Evolutionary conservation across 92 coral and sea anemone species (phyloP).

Genomic region (Epizoanthus scotinus): DNA sequence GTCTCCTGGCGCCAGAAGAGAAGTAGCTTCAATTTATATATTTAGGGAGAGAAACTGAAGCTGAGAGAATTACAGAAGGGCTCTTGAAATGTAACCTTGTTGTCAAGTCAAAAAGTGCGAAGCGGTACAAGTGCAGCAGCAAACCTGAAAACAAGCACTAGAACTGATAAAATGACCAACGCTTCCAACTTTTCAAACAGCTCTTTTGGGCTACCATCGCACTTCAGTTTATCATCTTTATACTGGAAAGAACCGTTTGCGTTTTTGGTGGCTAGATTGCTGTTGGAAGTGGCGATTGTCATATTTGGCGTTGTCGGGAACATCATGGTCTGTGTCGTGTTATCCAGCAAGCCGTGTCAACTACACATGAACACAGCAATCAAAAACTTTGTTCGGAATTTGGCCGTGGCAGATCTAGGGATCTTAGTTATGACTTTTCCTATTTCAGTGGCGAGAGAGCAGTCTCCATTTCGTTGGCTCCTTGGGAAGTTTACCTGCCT

Average conservation of each 20-base stretch:
- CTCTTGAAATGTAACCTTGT: not conserved
- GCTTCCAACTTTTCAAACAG: slow-evolving; percentile 20
- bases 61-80: not conserved
- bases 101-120: not conserved
- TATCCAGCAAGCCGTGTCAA: slow-evolving; percentile 15
- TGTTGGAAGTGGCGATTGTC: slow-evolving; percentile 29
- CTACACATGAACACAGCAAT: slow-evolving; percentile 18
- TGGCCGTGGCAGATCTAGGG: slow-evolving; percentile 36
- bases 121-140: not conserved
- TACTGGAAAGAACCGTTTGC: slow-evolving; percentile 34
- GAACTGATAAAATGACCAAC: not conserved
- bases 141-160: not conserved
- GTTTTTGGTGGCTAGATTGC: not conserved
- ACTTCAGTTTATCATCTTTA: not conserved
- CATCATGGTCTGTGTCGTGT: slow-evolving; percentile 15
- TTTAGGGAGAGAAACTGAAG: not conserved
- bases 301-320: slow-evolving; percentile 19
- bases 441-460: slow-evolving; percentile 24
- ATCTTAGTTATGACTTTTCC: slow-evolving; percentile 33
- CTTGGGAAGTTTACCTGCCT: slow-evolving; percentile 33
- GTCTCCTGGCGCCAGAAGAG: not conserved
- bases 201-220: not conserved
- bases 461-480: slow-evolving; percentile 34
- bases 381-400: slow-evolving; percentile 15
- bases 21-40: not conserved